Base-by-base conservation (phyloP, 2,888 invertebrate species). In the Tricholauxania praeusta region DNA sequence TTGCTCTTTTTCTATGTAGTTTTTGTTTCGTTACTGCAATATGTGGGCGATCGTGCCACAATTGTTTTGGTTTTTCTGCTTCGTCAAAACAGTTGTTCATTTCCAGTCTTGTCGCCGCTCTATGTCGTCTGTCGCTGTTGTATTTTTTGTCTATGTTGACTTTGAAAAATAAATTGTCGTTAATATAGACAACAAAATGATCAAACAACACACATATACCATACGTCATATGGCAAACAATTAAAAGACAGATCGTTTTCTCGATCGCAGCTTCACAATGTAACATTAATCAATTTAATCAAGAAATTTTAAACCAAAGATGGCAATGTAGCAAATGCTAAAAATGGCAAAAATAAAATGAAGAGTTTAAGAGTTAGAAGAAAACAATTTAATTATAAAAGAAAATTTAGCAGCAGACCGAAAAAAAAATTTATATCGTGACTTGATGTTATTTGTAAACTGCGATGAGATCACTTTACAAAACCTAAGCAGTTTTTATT, bases 361-460 rank as follows among this genome's bases (percentile, higher is more conserved):
- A 55, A 28, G 28, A 17, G 28, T n/a, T 14, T 53, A 67, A 67
- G 47, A 39, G 53, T 17, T 22, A 19, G 17, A 28, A 55, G 19
- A 47, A 49, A 69, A 69, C 69, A 62, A 69, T 69, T 69, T 69
- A 69, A 69, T 69, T 69, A 69, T 60, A 69, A n/a, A n/a, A 47
- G 57, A 55, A 57, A 57, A 57, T 12, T 17, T 47, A 55, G 53
- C 67, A 57, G 39, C 68, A 22, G 17, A 57, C 15, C 57, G 5
- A 28, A 59, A 28, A n/a, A 19, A 19, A 59, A 83, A 82, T 82
- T 81, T 82, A 81, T 83, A 83, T 82, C 82, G 82, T 82, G 83
- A 83, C 82, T 83, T 77, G 17, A 80, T 82, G 82, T 82, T 82
- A 82, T 82, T 82, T 82, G 82, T 82, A 82, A 81, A 82, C 83